phyloP scores from a whole-genome alignment of 2,888 invertebrate genomes.

The Noctua janthina region DNA sequence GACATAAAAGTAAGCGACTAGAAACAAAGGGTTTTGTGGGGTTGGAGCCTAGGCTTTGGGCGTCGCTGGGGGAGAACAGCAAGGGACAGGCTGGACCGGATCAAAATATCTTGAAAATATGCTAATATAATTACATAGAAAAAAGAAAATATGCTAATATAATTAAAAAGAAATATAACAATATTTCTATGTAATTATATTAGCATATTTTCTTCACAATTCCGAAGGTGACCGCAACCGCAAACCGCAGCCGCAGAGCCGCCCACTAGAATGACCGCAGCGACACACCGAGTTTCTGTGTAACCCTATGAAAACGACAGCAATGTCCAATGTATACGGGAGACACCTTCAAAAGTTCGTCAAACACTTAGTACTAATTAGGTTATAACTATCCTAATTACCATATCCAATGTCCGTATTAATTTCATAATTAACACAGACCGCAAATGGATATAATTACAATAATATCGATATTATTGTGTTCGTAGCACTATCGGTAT shows the following conservation, averaged over 20 bases:
- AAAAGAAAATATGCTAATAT: no score
- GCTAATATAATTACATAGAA: no score
- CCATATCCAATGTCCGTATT: background rate
- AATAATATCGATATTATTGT: background rate
- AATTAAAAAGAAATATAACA: no score
- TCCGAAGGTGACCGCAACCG: background rate
- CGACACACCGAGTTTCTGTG: background rate
- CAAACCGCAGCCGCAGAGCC: background rate
- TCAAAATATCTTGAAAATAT: no score
- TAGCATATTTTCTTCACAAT: no score
- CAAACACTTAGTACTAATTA: background rate
- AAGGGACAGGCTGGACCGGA: no score
- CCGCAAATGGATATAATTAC: background rate
- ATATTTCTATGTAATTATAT: no score
- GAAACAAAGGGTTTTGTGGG: no score
- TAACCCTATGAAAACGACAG: background rate
- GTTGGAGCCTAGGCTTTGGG: no score
- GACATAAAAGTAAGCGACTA: no score
- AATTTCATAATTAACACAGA: slow-evolving; percentile 5
- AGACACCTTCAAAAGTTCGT: background rate
- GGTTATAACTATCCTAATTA: slow-evolving; percentile 16
- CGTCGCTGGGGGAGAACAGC: no score
- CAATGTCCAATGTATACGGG: background rate
- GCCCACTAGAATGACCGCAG: background rate
- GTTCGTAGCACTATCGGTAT: background rate